These are phyloP conservation scores for Melanotus villosus DNA, from an alignment of 2,888 invertebrate genomes.

Conservation along the genomic window DNA sequence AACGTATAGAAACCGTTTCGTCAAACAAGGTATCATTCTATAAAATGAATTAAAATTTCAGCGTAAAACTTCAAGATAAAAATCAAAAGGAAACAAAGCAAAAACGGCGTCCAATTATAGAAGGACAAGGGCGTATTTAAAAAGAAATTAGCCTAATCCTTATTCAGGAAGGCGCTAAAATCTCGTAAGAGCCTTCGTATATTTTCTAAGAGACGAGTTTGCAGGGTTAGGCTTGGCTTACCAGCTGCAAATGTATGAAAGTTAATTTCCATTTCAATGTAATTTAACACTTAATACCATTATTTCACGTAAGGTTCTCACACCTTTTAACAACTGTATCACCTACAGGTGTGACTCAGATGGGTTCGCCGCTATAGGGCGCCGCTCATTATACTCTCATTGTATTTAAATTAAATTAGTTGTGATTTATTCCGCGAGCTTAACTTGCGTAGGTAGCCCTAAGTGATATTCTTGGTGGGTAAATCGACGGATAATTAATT, in stretches of 20 bases:
- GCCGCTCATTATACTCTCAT: constrained; percentile 66
- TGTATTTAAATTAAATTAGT: constrained; percentile 67
- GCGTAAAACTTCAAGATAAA: too few relatives aligned
- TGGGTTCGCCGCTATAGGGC: constrained; percentile 65
- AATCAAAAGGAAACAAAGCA: too few relatives aligned
- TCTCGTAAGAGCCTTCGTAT: background rate
- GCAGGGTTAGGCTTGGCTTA: constrained; percentile 9
- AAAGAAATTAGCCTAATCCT: constrained; percentile 15
- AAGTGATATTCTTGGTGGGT: constrained; percentile 54
- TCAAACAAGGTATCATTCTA: too few relatives aligned
- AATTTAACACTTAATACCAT: constrained; percentile 40
- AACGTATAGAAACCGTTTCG: too few relatives aligned
- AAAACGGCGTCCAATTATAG: background rate
- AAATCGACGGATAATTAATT: constrained; percentile 47
- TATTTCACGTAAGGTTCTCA: constrained; percentile 58
- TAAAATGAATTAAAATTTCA: too few relatives aligned
- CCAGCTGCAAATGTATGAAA: constrained; percentile 27
- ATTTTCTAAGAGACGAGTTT: background rate
- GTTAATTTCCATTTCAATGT: constrained; percentile 32
- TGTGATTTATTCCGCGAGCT: constrained; percentile 61
- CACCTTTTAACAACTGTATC: constrained; percentile 67
- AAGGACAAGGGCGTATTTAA: background rate
- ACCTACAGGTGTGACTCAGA: constrained; percentile 67
- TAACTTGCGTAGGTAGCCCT: constrained; percentile 55
- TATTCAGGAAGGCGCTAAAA: constrained; percentile 4